These are phyloP conservation scores for Argyra leucocephala DNA, from an alignment of 2,888 invertebrate genomes.

Conservation along the genomic window DNA sequence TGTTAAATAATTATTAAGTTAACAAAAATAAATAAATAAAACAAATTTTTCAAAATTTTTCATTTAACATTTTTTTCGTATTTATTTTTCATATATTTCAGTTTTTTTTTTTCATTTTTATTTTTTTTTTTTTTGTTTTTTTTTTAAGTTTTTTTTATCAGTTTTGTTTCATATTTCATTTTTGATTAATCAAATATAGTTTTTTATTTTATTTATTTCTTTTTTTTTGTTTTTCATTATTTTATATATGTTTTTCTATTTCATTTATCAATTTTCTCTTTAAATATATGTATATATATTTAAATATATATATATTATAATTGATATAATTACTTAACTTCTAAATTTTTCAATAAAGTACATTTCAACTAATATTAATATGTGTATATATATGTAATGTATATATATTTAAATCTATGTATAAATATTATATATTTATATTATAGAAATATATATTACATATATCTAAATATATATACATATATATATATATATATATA, in stretches of 20 bases:
- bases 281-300: conserved; percentile 23
- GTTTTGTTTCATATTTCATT: conserved; percentile 23
- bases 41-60: not conserved
- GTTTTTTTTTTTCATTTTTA: conserved; percentile 31
- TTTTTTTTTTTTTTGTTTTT: conserved; percentile 27
- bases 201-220: conserved; percentile 17
- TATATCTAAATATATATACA: conserved; percentile 18
- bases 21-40: no score
- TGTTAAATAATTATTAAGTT: no score
- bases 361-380: conserved; percentile 17
- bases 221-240: conserved; percentile 15
- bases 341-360: conserved; percentile 21
- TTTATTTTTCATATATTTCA: conserved; percentile 32
- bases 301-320: conserved; percentile 23
- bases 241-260: conserved; percentile 22
- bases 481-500: not conserved
- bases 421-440: conserved; percentile 14
- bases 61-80: conserved; percentile 26
- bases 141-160: conserved; percentile 15
- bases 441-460: conserved; percentile 18
- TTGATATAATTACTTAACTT: conserved; percentile 23
- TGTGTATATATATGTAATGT: conserved; percentile 16
- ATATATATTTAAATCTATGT: conserved; percentile 11
- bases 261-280: conserved; percentile 27
- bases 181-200: conserved; percentile 26